These are phyloP conservation scores for Holcopasites calliopsidis DNA, from an alignment of 1,140 invertebrate genomes.

Conservation along the genomic window DNA sequence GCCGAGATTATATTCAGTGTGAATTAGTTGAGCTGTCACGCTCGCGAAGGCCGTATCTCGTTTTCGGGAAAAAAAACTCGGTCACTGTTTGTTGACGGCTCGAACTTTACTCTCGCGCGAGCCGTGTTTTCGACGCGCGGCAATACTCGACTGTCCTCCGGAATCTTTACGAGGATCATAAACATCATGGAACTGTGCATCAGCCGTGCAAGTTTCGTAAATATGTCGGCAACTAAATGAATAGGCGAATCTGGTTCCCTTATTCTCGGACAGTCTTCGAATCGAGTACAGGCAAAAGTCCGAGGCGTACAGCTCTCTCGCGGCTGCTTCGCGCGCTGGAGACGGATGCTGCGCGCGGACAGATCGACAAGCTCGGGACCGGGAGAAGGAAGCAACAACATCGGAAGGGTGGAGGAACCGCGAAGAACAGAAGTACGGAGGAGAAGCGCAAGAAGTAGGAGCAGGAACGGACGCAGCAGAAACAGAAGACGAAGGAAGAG, in stretches of 20 bases:
- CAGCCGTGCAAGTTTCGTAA: no score
- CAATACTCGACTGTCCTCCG: no score
- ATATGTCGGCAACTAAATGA: no score
- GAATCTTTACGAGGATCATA: no score
- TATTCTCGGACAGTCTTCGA: no score
- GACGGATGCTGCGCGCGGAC: conserved; percentile 42
- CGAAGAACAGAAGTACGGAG: not conserved
- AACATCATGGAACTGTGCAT: no score
- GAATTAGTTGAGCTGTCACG: not conserved
- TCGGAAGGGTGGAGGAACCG: conserved; percentile 17
- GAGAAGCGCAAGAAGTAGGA: not conserved
- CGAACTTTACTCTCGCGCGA: not conserved
- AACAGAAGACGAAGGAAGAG: conserved; percentile 1
- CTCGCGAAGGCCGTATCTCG: not conserved
- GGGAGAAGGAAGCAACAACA: not conserved
- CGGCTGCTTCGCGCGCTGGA: conserved; percentile 10
- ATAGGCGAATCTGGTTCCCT: no score
- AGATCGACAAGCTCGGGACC: conserved; percentile 37
- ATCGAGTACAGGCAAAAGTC: conserved; percentile 6
- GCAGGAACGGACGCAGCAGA: not conserved
- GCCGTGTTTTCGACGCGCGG: no score
- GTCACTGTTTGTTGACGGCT: not conserved
- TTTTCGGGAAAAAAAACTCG: not conserved
- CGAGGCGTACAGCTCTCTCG: not conserved
- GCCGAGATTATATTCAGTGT: not conserved